phyloP scores from a whole-genome alignment of 2,113 vertebrate species.

The Vulpes ferrilata region DNA sequence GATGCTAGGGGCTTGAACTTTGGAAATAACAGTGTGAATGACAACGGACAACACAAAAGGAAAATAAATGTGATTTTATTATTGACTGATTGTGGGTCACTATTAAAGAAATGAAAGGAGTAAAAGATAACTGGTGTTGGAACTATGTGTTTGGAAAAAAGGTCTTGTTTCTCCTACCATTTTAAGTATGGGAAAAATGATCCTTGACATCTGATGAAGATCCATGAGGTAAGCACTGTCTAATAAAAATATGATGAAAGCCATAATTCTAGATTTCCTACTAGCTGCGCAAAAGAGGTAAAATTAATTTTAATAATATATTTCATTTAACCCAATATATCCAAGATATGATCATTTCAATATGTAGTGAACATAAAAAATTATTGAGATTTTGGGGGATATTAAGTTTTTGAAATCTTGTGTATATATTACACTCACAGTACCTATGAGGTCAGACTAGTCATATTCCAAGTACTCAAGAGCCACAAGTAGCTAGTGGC shows the following conservation, averaged over 20 bases:
- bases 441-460: background rate
- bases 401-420: slow-evolving; percentile 36
- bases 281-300: background rate
- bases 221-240: background rate
- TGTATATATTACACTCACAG: background rate
- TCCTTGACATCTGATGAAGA: background rate
- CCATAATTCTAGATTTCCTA: background rate
- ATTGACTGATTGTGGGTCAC: background rate
- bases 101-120: background rate
- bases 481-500: background rate
- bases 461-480: background rate
- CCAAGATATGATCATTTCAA: background rate
- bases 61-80: slow-evolving; percentile 3
- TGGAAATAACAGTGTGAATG: slow-evolving; percentile 6
- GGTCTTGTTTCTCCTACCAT: background rate
- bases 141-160: background rate
- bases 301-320: slow-evolving; percentile 26
- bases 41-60: background rate
- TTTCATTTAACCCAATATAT: slow-evolving; percentile 49
- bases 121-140: background rate
- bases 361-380: slow-evolving; percentile 8
- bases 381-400: background rate
- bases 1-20: background rate
- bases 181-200: background rate
- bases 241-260: background rate